Conservation (phyloP, 2,797 vertebrate species). For the Tympanoctomys barrerae region DNA sequence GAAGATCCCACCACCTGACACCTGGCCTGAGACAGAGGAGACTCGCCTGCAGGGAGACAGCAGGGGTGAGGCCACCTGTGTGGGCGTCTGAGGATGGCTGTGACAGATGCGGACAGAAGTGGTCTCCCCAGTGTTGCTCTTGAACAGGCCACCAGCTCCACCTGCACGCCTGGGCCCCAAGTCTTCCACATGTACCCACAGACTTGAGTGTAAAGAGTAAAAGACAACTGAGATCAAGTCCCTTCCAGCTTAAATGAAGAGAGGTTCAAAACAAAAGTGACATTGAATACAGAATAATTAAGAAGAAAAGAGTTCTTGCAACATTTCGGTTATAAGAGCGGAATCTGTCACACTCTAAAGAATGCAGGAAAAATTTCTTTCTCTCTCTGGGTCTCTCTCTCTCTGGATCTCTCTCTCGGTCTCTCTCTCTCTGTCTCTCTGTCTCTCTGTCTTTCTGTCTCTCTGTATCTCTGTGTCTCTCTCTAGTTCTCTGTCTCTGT, state of each 20-base stretch:
- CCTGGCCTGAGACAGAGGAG: neutral
- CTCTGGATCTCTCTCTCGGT: neutral
- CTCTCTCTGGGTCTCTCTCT: neutral
- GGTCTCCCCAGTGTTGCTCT: fast-evolving
- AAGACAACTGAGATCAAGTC: neutral
- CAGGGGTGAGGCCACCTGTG: neutral
- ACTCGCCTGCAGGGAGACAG: neutral
- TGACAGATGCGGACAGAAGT: fast-evolving
- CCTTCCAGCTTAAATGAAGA: neutral
- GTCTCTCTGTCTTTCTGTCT: no score
- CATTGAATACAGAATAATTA: neutral
- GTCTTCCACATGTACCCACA: fast-evolving
- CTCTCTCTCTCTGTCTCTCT: neutral
- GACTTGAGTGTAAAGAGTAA: neutral
- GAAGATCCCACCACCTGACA: fast-evolving
- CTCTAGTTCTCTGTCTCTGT: no score
- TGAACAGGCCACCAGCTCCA: no score
- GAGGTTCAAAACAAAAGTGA: neutral
- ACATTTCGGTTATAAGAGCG: neutral
- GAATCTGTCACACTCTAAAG: fast-evolving
- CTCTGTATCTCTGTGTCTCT: no score
- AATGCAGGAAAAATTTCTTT: neutral
- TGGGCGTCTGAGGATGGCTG: fast-evolving
- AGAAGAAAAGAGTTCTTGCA: neutral
- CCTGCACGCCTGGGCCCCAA: fast-evolving